phyloP scores from a whole-genome alignment of 2,888 invertebrate species.

The Melikaiella ostensackeni region DNA sequence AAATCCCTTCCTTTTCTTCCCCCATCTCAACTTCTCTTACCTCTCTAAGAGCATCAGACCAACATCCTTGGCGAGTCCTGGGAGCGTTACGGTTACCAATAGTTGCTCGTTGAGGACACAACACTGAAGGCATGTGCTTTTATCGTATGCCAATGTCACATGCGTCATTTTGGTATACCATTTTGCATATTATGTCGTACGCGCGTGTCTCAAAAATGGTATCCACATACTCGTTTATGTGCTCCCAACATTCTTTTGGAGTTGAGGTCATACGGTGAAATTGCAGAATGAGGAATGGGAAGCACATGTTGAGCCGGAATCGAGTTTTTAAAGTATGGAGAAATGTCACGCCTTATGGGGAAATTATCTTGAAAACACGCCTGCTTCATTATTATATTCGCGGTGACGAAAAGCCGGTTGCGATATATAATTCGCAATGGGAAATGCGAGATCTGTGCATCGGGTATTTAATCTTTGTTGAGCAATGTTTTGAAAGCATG shows the following conservation, averaged over 20 bases:
- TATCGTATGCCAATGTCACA: not conserved
- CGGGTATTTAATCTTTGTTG: not conserved
- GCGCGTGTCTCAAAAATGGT: not conserved
- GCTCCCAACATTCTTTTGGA: not conserved
- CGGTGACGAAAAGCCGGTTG: not conserved
- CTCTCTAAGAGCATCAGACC: not conserved
- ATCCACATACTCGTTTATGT: not conserved
- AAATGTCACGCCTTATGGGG: not conserved
- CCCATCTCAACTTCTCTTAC: not conserved
- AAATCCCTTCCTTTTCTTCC: not conserved
- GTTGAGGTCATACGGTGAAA: not conserved
- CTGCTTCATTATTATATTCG: not conserved
- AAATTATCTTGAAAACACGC: not conserved
- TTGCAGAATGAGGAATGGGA: not conserved
- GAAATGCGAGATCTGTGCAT: conserved; percentile 2
- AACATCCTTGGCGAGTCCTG: conserved; percentile 11
- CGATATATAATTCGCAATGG: not conserved
- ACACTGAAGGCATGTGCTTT: not conserved
- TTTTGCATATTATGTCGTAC: not conserved
- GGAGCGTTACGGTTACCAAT: not conserved
- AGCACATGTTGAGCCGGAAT: not conserved
- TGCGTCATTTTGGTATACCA: not conserved
- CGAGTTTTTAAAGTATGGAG: not conserved
- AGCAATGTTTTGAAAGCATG: not conserved
- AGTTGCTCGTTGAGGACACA: not conserved